A percentile compares a stretch with the other conserved stretches of the same genome.
phyloP scores from a whole-genome alignment of 2,113 vertebrate species.

The Brienomyrus brachyistius region DNA sequence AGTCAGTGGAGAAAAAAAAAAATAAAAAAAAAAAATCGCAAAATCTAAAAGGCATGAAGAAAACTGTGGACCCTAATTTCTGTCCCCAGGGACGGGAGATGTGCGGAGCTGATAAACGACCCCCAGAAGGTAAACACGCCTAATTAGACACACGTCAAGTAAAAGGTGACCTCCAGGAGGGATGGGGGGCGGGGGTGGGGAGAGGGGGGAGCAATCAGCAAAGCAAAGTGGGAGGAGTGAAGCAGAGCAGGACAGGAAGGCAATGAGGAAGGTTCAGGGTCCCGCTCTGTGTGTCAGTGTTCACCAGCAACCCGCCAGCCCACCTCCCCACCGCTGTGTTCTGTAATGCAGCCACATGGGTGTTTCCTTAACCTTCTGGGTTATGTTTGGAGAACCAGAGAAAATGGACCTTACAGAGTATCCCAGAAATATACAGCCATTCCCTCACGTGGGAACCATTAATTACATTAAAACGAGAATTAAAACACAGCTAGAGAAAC shows the following conservation, averaged over 20 bases:
- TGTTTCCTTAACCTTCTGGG: no score
- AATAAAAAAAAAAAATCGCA: background rate
- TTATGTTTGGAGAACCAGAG: background rate
- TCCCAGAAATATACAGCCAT: background rate
- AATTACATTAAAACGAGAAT: background rate
- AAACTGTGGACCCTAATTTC: background rate
- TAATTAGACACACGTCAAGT: background rate
- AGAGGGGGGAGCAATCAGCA: background rate
- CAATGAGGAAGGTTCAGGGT: no score
- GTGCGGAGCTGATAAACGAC: background rate
- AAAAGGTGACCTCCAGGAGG: background rate
- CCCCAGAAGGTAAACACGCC: background rate
- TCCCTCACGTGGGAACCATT: background rate
- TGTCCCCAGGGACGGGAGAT: background rate
- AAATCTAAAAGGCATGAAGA: background rate
- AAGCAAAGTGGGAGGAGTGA: background rate
- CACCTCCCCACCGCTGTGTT: no score
- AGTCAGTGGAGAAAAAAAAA: background rate
- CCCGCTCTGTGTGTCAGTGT: background rate
- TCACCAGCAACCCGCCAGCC: no score
- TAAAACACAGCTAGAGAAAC: background rate
- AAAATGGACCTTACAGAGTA: background rate
- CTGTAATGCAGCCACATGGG: no score
- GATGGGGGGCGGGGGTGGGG: background rate
- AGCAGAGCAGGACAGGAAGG: no score